Conservation (phyloP, 2,113 vertebrate genomes). For the Pogona vitticeps region DNA sequence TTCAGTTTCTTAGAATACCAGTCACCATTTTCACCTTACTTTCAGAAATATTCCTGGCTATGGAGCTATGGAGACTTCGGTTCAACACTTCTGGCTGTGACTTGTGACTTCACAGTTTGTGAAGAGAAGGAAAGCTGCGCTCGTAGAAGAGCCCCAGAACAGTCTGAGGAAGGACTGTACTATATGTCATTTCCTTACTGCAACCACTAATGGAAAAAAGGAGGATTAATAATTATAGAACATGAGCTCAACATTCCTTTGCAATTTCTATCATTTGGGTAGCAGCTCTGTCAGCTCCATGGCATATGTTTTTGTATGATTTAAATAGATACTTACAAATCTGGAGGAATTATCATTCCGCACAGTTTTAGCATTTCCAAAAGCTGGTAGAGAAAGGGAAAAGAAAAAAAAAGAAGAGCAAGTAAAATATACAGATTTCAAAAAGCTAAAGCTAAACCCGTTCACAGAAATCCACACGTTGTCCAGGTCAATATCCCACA, state of each 20-base stretch:
- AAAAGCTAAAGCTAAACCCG: not conserved
- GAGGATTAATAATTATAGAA: not conserved
- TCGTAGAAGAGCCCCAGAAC: not conserved
- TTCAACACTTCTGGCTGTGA: not conserved
- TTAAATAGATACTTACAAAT: slow-evolving; percentile 90
- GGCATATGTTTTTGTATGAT: not conserved
- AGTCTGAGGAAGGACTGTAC: not conserved
- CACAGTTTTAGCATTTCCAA: slow-evolving; percentile 98
- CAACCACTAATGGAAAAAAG: not conserved
- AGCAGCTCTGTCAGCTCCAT: not conserved
- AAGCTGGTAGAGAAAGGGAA: slow-evolving; percentile 80
- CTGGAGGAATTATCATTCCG: slow-evolving; percentile 98
- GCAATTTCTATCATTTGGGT: not conserved
- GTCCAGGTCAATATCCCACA: not conserved
- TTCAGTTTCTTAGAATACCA: not conserved
- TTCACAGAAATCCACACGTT: not conserved
- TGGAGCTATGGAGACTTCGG: not conserved
- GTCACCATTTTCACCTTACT: not conserved
- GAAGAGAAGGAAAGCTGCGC: not conserved
- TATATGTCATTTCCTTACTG: not conserved
- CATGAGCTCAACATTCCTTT: not conserved
- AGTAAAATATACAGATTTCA: not conserved
- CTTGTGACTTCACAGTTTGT: too few species aligned
- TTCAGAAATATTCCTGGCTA: not conserved
- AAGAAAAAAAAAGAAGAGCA: slow-evolving; percentile 59